Conservation (phyloP, 2,888 invertebrate genomes). For the Panzeria rudis region DNA sequence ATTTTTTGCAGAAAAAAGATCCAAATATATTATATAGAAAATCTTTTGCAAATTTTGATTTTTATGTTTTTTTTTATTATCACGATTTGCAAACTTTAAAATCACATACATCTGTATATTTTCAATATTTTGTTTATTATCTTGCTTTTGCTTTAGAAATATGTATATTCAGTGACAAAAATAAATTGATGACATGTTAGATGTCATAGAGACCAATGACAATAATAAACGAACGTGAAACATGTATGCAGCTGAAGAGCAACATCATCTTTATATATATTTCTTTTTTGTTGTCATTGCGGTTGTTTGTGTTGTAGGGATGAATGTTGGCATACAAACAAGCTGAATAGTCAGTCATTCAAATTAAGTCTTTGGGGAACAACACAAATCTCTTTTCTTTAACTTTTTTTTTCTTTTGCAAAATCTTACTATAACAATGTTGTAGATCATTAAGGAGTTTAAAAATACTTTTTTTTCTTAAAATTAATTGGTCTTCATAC, state of each 20-base stretch:
- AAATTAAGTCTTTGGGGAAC: conserved; percentile 7
- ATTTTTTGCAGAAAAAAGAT: too few species aligned
- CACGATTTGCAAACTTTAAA: too few species aligned
- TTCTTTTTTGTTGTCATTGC: not conserved
- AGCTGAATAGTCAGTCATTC: conserved; percentile 4
- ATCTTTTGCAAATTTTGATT: too few species aligned
- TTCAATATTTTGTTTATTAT: not conserved
- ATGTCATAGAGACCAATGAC: conserved; percentile 33
- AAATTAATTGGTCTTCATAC: not conserved
- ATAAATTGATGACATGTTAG: conserved; percentile 62
- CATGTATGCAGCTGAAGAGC: conserved; percentile 21
- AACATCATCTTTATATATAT: conserved; percentile 13
- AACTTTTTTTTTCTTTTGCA: not conserved
- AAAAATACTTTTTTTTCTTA: not conserved
- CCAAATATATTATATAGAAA: too few species aligned
- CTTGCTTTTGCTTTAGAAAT: conserved; percentile 2
- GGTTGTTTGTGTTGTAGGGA: conserved; percentile 14
- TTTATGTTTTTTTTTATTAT: too few species aligned
- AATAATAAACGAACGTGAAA: conserved; percentile 8
- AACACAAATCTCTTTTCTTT: not conserved
- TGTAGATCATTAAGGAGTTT: not conserved
- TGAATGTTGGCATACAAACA: conserved; percentile 1
- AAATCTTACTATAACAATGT: not conserved
- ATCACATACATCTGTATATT: too few species aligned
- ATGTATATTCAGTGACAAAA: conserved; percentile 55